Evolutionary conservation across 2,888 invertebrate genomes (phyloP).

Genomic region (Meiosimyza decipiens): DNA sequence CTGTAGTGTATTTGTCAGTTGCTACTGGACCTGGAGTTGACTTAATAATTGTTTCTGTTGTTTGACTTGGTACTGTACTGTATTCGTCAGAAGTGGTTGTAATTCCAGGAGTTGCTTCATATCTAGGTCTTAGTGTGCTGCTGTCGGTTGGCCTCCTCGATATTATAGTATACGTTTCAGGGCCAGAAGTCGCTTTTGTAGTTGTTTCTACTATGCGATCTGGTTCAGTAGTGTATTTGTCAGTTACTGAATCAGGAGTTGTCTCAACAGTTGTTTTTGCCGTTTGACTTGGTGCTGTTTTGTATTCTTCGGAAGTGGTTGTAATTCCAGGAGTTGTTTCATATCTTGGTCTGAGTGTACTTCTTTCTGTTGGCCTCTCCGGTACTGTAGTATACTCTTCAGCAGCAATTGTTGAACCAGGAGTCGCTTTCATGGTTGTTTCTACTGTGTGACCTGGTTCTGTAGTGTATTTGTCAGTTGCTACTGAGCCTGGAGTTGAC

Average conservation of each 20-base stretch:
- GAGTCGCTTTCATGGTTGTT: neutral
- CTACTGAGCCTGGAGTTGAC: neutral
- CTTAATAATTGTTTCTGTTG: neutral
- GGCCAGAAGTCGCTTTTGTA: too few relatives aligned
- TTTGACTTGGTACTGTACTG: neutral
- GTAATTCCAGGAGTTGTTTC: constrained; percentile 4
- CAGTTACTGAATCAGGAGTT: neutral
- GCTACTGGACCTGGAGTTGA: neutral
- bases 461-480: neutral
- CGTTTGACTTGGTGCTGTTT: neutral
- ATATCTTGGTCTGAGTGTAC: neutral
- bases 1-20: constrained; percentile 1
- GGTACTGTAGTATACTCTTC: neutral
- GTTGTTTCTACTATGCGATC: too few relatives aligned
- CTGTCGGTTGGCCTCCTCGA: too few relatives aligned
- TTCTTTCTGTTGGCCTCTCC: neutral
- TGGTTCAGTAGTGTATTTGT: neutral
- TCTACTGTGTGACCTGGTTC: neutral
- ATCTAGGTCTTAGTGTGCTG: too few relatives aligned
- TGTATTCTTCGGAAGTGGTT: neutral
- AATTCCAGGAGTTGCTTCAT: too few relatives aligned
- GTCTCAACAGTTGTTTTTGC: neutral
- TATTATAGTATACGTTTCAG: too few relatives aligned
- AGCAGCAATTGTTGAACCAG: neutral
- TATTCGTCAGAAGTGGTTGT: too few relatives aligned